Base-by-base conservation (phyloP, 2,888 invertebrate genomes). In the Amphipoea oculea region DNA sequence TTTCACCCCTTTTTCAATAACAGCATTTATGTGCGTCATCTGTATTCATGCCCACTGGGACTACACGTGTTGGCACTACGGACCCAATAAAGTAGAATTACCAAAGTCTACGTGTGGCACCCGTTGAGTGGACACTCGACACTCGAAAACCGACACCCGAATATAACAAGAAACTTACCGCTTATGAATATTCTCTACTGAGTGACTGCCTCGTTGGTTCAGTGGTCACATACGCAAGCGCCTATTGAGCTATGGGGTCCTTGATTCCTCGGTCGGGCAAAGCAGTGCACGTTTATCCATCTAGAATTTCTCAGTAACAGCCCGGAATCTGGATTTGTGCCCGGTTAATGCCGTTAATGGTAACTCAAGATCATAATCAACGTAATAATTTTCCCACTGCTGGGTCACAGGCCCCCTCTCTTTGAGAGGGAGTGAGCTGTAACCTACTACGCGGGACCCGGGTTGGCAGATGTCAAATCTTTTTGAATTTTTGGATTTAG, bases 1-100 rank as follows among this genome's bases (percentile, higher is more conserved):
- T 63, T 70, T 65, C 12, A 70, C 71, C 71, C 73, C 85, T 85
- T 90, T 90, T 91, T 89, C 88, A 90, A 90, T 91, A 90, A 89
- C 79, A 86, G 80, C 82, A 79, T 88, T 84, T 88, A 86, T 84
- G 83, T 73, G 79, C 76, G 89, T 86, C 84, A 91, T 93, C 90
- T 91, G 92, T 93, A 94, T 94, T 94, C 93, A 94, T 92, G 86
- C 84, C 88, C 86, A 76, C 79, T 74, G 89, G 83, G 90, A 87
- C 89, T 90, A 92, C 91, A 93, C 91, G 91, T 92, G 93, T 93
- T 89, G 90, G 90, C 90, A 89, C 91, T 92, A 91, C 89, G 90
- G 90, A 92, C 91, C 90, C 92, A 92, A 94, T 94, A 93, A 93
- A 91, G 89, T 91, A 90, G 89, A 92, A 94, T 93, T 93, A 92